phyloP scores from a whole-genome alignment of 2,113 vertebrate species.

The Catagonus wagneri region DNA sequence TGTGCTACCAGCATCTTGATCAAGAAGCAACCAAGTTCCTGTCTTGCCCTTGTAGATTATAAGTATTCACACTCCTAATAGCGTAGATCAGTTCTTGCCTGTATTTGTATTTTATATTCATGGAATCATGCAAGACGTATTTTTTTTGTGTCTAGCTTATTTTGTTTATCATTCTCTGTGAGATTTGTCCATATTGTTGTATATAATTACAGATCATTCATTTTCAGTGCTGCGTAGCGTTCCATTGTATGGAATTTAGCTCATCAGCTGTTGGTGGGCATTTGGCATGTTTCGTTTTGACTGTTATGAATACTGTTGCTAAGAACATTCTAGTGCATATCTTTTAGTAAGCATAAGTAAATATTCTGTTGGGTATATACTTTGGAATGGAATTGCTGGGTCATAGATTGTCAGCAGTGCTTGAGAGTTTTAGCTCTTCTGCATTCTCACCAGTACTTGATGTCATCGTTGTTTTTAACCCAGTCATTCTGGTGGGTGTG shows the following conservation, averaged over 20 bases:
- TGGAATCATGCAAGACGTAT: not conserved
- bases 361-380: not conserved
- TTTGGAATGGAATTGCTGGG: not conserved
- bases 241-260: not conserved
- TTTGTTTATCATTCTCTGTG: not conserved
- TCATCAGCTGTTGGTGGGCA: not conserved
- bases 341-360: not conserved
- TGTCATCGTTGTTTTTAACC: not conserved
- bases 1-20: not conserved
- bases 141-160: not conserved
- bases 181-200: not conserved
- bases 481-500: not conserved
- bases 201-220: not conserved
- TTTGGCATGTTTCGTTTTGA: slow-evolving; percentile 35
- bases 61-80: not conserved
- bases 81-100: slow-evolving; percentile 5
- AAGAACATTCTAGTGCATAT: not conserved
- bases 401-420: not conserved
- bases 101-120: not conserved
- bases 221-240: not conserved
- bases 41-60: not conserved
- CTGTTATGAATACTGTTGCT: not conserved
- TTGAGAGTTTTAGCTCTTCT: not conserved
- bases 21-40: not conserved
- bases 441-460: not conserved